Conservation (phyloP, 2,113 vertebrate species). For the Anarrhichthys ocellatus region DNA sequence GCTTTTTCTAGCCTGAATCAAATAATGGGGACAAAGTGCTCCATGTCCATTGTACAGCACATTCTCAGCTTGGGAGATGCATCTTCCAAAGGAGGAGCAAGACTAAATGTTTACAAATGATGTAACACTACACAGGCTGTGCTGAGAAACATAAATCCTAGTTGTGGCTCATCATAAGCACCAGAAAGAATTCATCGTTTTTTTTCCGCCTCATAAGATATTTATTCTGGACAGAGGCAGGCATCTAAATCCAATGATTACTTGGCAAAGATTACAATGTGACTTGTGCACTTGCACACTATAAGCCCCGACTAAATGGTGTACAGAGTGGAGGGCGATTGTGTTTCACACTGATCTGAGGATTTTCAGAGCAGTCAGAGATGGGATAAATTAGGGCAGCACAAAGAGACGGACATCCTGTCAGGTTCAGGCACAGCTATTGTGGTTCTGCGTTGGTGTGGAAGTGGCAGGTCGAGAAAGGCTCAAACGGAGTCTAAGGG, state of each 20-base stretch:
- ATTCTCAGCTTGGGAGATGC: slow-evolving; percentile 24
- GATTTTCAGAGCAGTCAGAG: slow-evolving; percentile 65
- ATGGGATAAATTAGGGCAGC: slow-evolving; percentile 61
- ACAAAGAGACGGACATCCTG: slow-evolving; percentile 60
- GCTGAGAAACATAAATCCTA: slow-evolving; percentile 34
- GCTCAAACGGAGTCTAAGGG: slow-evolving; percentile 31
- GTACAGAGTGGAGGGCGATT: slow-evolving; percentile 65
- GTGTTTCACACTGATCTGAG: slow-evolving; percentile 75
- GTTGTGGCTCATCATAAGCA: slow-evolving; percentile 51
- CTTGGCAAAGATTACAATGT: slow-evolving; percentile 77
- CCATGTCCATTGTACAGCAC: neutral
- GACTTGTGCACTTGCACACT: slow-evolving; percentile 65
- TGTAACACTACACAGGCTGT: slow-evolving; percentile 41
- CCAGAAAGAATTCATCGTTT: slow-evolving; percentile 53
- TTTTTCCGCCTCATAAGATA: slow-evolving; percentile 64
- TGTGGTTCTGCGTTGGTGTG: slow-evolving; percentile 30
- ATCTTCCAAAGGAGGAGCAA: slow-evolving; percentile 51
- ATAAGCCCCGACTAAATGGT: slow-evolving; percentile 60
- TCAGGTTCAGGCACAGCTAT: slow-evolving; percentile 40
- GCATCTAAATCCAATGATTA: slow-evolving; percentile 78
- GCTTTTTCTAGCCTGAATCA: slow-evolving; percentile 14
- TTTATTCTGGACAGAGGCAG: slow-evolving; percentile 39
- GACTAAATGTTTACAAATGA: slow-evolving; percentile 55
- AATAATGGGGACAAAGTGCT: slow-evolving; percentile 13
- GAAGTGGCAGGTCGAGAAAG: slow-evolving; percentile 33